Evolutionary conservation across 2,113 vertebrate species (phyloP), one percentile per base, ranked within the genome.

Genomic region (Zonotrichia leucophrys): DNA sequence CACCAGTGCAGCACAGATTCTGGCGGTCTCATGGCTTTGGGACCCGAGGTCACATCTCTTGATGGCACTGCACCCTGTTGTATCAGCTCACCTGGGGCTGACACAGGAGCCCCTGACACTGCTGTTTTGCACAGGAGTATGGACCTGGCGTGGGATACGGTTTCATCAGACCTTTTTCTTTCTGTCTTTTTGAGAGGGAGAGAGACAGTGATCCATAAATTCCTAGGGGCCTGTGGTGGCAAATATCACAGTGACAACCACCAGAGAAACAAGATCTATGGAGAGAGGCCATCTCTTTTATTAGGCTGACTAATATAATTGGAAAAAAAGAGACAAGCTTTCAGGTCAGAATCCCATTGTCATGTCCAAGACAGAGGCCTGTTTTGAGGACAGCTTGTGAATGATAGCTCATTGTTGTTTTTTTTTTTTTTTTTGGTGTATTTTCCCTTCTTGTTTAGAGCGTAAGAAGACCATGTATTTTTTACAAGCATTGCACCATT

Each of bases 41-140:
- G 41, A 66, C 2, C 5, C 31, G 46, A 37, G 22, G 31, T 41
- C 4, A 1, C 16, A 0, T 52, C 50, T 68, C 37, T 56, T 60
- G 41, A 22, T 9, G 62, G 53, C 22, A 9, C n/a, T 33, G 53
- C 15, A 7, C 12, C 24, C 22, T 24, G 25, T 33, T 33, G 27
- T 22, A 25, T 37, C 0, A 1, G 60, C 33, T 56, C 9, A 0
- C 12, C 74, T 17, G 35, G 41, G 41, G 62, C 33, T 23, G 22
- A 37, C 0, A 0, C 14, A 39, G 41, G n/a, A 44, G 28, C 4
- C 42, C 21, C 49, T 27, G 50, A 31, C 19, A 7, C 10, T 0
- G 7, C 25, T 55, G 13, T 33, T 90, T 50, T 55, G 35, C 59
- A 50, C 23, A 35, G 66, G 31, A 56, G 14, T 19, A 46, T 4